Evolutionary conservation across 2,888 invertebrate genomes (phyloP).

Genomic region (Stramonita haemastoma): DNA sequence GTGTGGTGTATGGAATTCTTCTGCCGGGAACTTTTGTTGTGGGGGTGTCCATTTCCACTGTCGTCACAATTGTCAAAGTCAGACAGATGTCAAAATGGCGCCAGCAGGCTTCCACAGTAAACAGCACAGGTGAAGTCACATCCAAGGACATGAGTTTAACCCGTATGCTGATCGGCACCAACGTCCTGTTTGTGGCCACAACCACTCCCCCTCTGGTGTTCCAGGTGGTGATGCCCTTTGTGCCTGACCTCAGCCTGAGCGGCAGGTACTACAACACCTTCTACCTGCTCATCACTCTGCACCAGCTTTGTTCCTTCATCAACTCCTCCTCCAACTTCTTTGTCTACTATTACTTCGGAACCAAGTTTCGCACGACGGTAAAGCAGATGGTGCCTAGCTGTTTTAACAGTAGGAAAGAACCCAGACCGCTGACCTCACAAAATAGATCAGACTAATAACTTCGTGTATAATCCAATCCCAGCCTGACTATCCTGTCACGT

Average conservation of each 20-base stretch:
- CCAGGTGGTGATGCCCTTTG: background rate
- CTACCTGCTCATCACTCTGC: background rate
- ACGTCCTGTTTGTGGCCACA: background rate
- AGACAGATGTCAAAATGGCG: slow-evolving; percentile 9
- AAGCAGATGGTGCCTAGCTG: background rate
- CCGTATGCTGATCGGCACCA: slow-evolving; percentile 26
- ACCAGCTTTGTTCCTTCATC: background rate
- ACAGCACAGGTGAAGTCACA: background rate
- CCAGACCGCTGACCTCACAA: no score
- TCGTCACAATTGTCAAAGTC: background rate
- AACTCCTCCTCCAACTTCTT: slow-evolving; percentile 27
- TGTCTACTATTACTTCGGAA: slow-evolving; percentile 20
- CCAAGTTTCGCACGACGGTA: slow-evolving; percentile 11
- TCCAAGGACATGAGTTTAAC: background rate
- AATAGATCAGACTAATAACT: no score
- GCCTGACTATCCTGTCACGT: no score
- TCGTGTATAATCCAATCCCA: no score
- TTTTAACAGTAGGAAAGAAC: background rate
- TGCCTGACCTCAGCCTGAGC: slow-evolving; percentile 16
- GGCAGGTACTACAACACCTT: slow-evolving; percentile 24
- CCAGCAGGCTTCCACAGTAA: background rate
- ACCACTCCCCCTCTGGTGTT: background rate
- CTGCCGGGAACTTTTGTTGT: slow-evolving; percentile 5
- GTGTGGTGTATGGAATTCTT: slow-evolving; percentile 5
- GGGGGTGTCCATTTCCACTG: background rate